Evolutionary conservation across 2,797 vertebrate species (phyloP).

Genomic region (Tapirus indicus): DNA sequence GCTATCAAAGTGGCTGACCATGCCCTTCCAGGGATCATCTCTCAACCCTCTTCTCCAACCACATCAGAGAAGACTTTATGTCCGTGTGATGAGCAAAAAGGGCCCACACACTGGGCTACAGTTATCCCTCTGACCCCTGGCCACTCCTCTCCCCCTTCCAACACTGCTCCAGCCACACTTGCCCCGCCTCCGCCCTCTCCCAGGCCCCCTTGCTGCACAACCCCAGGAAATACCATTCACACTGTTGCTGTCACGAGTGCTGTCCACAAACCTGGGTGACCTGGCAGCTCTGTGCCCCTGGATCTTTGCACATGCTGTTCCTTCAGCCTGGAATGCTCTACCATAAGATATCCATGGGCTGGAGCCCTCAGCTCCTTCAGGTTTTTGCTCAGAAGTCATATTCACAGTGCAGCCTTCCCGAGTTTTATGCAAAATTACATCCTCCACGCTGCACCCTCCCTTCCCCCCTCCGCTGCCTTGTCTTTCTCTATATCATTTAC

Average conservation of each 20-base stretch:
- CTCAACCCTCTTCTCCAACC: neutral
- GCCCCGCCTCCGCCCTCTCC: no score
- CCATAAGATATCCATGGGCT: neutral
- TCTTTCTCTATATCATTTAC: neutral
- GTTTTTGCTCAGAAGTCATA: neutral
- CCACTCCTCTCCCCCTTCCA: neutral
- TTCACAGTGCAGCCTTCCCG: neutral
- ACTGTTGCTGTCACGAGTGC: neutral
- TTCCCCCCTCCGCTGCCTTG: neutral
- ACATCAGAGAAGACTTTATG: neutral
- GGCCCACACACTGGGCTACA: neutral
- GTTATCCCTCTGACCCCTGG: neutral
- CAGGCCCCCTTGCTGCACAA: no score
- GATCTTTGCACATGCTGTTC: neutral
- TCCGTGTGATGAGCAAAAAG: neutral
- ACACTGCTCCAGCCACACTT: neutral
- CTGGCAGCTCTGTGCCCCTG: neutral
- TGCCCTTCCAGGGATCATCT: neutral
- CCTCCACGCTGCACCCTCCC: neutral
- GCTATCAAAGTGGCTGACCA: neutral
- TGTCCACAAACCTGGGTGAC: no score
- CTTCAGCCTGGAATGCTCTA: neutral
- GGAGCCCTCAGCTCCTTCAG: neutral
- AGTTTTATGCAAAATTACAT: neutral
- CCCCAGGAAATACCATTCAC: neutral